Evolutionary conservation across 2,113 vertebrate genomes (phyloP).

Genomic region (Laterallus jamaicensis): DNA sequence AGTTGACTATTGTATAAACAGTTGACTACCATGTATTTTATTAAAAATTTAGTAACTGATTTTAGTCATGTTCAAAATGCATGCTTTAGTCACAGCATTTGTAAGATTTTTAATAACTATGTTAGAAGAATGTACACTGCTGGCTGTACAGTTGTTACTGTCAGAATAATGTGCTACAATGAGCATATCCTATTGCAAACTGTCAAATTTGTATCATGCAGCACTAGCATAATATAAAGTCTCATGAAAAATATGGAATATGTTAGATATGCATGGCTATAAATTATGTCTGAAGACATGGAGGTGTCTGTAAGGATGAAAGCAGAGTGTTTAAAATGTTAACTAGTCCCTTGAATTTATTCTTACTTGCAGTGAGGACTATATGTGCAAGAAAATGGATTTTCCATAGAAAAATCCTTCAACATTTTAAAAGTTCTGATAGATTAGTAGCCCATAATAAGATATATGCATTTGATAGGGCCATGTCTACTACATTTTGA

Average conservation of each 20-base stretch:
- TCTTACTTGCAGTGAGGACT: slow-evolving; percentile 15
- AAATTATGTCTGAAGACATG: slow-evolving; percentile 54
- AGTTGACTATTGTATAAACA: neutral
- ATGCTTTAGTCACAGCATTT: neutral
- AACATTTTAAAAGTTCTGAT: neutral
- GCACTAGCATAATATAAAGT: slow-evolving; percentile 31
- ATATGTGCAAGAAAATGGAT: slow-evolving; percentile 15
- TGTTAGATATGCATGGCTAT: slow-evolving; percentile 44
- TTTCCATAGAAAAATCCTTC: slow-evolving; percentile 1
- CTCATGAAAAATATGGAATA: slow-evolving; percentile 58
- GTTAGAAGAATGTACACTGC: slow-evolving; percentile 19
- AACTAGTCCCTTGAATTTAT: slow-evolving; percentile 36
- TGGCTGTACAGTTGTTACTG: slow-evolving; percentile 36
- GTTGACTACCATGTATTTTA: neutral
- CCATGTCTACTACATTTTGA: neutral
- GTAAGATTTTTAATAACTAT: slow-evolving; percentile 34
- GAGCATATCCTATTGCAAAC: slow-evolving; percentile 55
- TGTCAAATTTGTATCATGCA: slow-evolving; percentile 67
- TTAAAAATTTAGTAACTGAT: neutral
- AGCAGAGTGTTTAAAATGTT: slow-evolving; percentile 42
- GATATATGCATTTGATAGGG: neutral
- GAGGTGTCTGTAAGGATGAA: slow-evolving; percentile 44
- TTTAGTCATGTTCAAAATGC: neutral
- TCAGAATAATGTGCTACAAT: slow-evolving; percentile 63
- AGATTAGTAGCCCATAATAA: neutral